Evolutionary conservation across 2,797 vertebrate species (phyloP).

Genomic region (Prunella strophiata): DNA sequence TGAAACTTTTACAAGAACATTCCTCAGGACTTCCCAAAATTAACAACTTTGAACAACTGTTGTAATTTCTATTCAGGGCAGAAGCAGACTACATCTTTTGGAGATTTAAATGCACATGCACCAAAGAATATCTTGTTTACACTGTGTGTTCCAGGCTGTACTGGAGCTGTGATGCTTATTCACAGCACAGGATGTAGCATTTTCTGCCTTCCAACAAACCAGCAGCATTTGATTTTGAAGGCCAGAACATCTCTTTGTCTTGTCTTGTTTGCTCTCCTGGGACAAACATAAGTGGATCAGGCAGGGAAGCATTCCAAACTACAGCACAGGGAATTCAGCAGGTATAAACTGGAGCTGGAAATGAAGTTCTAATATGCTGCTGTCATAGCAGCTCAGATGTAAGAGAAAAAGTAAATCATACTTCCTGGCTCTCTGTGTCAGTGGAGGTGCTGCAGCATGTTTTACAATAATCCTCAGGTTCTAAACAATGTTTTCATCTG

Average conservation of each 20-base stretch:
- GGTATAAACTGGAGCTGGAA: neutral
- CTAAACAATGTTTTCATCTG: neutral
- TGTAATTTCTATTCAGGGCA: neutral
- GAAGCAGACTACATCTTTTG: neutral
- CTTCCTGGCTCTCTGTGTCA: neutral
- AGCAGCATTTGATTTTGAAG: neutral
- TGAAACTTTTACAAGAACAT: neutral
- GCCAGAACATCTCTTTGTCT: neutral
- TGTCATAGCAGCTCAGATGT: neutral
- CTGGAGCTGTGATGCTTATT: neutral
- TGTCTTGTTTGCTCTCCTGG: neutral
- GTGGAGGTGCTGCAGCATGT: neutral
- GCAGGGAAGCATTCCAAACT: neutral
- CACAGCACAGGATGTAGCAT: neutral
- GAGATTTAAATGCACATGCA: neutral
- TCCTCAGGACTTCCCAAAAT: neutral
- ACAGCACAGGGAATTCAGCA: neutral
- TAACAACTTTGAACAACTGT: neutral
- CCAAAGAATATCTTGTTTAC: neutral
- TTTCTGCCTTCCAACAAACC: neutral
- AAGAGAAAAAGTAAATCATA: neutral
- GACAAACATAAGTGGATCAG: neutral
- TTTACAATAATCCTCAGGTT: neutral
- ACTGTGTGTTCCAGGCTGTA: neutral
- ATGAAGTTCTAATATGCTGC: neutral